phyloP scores from a whole-genome alignment of 2,113 vertebrate species.

The Condylura cristata region DNA sequence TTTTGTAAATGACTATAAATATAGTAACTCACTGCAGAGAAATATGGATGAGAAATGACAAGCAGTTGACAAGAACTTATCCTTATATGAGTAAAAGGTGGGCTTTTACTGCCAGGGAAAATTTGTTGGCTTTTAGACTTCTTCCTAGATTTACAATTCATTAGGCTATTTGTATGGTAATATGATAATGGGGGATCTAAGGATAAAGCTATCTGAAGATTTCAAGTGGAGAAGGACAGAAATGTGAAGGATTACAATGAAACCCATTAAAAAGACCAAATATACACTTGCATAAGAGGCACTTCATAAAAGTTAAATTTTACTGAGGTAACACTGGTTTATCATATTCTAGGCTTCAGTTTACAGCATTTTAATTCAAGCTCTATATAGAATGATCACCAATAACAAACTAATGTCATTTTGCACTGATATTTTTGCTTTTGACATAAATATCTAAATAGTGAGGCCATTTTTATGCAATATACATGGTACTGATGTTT shows the following conservation, averaged over 20 bases:
- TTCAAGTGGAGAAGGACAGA: not conserved
- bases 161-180: conserved; percentile 4
- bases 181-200: not conserved
- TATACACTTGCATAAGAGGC: not conserved
- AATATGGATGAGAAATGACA: conserved; percentile 43
- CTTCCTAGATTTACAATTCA: not conserved
- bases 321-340: no score
- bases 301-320: not conserved
- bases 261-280: conserved; percentile 23
- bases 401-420: not conserved
- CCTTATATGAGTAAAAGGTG: not conserved
- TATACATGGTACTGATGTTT: not conserved
- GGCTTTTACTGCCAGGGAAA: not conserved
- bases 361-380: no score
- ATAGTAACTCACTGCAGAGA: conserved; percentile 38
- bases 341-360: no score
- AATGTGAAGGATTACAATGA: not conserved
- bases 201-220: not conserved
- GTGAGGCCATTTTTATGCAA: not conserved
- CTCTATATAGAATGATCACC: not conserved
- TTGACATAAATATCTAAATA: not conserved
- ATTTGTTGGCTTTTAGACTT: not conserved
- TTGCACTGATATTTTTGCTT: conserved; percentile 20
- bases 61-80: conserved; percentile 30
- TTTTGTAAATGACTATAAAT: conserved; percentile 66